These are phyloP conservation scores for Oedothorax gibbosus DNA, from an alignment of 1,140 invertebrate species.

Conservation along the genomic window DNA sequence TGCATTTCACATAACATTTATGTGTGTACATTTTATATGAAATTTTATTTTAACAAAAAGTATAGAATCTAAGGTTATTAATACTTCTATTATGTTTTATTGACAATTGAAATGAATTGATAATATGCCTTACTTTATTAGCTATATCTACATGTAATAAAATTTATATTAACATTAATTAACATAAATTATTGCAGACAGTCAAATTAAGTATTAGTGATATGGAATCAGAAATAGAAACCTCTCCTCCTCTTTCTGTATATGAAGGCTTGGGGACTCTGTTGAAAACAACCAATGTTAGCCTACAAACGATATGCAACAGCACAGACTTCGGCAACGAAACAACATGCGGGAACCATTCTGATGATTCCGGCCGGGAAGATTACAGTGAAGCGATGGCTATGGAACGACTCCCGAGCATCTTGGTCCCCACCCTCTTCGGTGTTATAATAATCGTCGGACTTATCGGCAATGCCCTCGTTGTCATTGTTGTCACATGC, in stretches of 20 bases:
- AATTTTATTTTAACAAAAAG: no score
- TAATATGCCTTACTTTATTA: no score
- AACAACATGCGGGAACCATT: not conserved
- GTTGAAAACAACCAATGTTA: not conserved
- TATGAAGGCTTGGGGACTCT: slow-evolving; percentile 23
- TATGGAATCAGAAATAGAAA: slow-evolving; percentile 36
- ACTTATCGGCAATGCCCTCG: slow-evolving; percentile 80
- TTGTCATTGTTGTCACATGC: no score
- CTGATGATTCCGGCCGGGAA: slow-evolving; percentile 20
- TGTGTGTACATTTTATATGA: no score
- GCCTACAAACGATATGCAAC: slow-evolving; percentile 71
- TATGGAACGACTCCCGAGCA: slow-evolving; percentile 40
- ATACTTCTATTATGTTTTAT: no score
- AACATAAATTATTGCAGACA: no score
- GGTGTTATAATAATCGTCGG: slow-evolving; percentile 88
- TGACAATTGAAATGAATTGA: no score
- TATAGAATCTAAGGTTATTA: no score
- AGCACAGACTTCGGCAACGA: not conserved
- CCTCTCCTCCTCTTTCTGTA: not conserved
- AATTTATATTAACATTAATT: no score
- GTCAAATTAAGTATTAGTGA: not conserved
- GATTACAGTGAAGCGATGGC: slow-evolving; percentile 69
- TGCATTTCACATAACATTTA: no score
- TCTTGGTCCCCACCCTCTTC: slow-evolving; percentile 85
- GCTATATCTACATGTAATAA: no score